Evolutionary conservation across 2,888 invertebrate species (phyloP).

Genomic region (Dolichopus griseipennis): DNA sequence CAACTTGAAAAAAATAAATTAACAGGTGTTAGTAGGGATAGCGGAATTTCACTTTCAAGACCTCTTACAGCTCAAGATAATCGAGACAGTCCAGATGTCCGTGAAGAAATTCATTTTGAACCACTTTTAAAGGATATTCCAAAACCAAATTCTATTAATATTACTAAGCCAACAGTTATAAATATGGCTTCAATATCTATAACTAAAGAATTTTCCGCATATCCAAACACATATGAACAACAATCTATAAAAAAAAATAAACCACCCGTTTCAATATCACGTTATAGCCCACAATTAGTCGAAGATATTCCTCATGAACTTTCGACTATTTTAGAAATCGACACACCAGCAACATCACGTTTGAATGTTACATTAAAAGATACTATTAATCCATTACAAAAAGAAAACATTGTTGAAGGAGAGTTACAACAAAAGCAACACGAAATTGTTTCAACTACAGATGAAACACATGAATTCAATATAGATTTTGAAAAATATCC

Average conservation of each 20-base stretch:
- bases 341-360: slow-evolving; percentile 53
- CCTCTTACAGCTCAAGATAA: slow-evolving; percentile 36
- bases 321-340: slow-evolving; percentile 60
- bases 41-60: slow-evolving; percentile 40
- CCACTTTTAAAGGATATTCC: slow-evolving; percentile 40
- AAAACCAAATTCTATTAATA: slow-evolving; percentile 30
- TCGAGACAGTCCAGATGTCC: slow-evolving; percentile 22
- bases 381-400: slow-evolving; percentile 17
- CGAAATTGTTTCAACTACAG: slow-evolving; percentile 15
- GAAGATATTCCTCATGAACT: slow-evolving; percentile 48
- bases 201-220: slow-evolving; percentile 4
- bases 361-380: slow-evolving; percentile 20
- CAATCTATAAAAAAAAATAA: slow-evolving; percentile 26
- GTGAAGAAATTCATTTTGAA: slow-evolving; percentile 25
- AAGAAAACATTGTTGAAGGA: slow-evolving; percentile 11
- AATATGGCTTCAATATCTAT: slow-evolving; percentile 22
- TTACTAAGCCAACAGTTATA: slow-evolving; percentile 19
- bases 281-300: slow-evolving; percentile 38
- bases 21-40: slow-evolving; percentile 37
- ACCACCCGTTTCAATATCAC: slow-evolving; percentile 33
- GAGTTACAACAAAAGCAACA: background rate
- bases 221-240: background rate
- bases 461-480: background rate
- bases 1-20: slow-evolving; percentile 32
- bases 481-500: slow-evolving; percentile 28